Base-by-base conservation (phyloP, 1,140 invertebrate genomes). In the Nasonia giraulti region DNA sequence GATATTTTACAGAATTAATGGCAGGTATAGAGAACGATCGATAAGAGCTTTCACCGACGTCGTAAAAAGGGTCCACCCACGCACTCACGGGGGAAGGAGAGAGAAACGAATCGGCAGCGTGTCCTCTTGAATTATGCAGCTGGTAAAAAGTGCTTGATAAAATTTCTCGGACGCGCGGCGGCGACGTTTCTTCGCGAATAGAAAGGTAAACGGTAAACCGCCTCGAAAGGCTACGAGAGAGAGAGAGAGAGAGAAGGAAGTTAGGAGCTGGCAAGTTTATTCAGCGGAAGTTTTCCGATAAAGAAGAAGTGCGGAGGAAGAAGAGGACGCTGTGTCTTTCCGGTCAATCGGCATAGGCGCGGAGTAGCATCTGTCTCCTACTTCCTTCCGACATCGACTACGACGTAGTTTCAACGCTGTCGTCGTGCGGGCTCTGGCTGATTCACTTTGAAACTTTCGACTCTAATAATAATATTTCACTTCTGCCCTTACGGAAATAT, bases 121-220 rank as follows among this genome's bases (percentile, higher is more conserved):
- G 17, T 62, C 55, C 55, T 62, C 17, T 62, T 62, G 20, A 27
- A 71, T 71, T 31, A 71, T 71, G 69, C 69, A 71, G 23, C 14
- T 33, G 7, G 8, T 27, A 71, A 71, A 71, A 71, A 31, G 69
- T 33, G 10, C 31, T 71, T 33, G 31, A 71, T 71, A 31, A 31
- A 71, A 71, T 71, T 71, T 71, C 69, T 71, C 14, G 69, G 69
- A 33, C 11, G 27, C 14, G 31, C 14, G 31, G 14, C 55, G 55
- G 1, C 17, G 17, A 17, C 55, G 55, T 62, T n/a, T 62, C 55
- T 17, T n/a, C 2, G 20, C 0, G 31, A 7, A 71, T 71, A 33
- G 31, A 71, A 71, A 27, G 69, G 69, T 71, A 71, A 71, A 71
- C 69, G 23, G 69, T 71, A 71, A 71, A 71, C 69, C 31, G 69